phyloP scores from a whole-genome alignment of 2,888 invertebrate species.

The Acanthosepion pharaonis region DNA sequence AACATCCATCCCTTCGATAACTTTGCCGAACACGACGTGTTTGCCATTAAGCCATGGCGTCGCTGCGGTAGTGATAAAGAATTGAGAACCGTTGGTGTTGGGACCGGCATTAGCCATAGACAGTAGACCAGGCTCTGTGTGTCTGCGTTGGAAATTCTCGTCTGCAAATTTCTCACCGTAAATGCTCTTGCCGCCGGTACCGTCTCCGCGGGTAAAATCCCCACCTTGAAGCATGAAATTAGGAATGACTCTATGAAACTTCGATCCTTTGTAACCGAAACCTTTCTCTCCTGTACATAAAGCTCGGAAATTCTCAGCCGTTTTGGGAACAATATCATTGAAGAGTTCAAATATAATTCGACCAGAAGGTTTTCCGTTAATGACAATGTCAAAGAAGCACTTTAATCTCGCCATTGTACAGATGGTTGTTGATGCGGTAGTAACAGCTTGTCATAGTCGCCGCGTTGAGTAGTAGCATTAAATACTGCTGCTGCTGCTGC shows the following conservation, averaged over 20 bases:
- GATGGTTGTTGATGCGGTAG: background rate
- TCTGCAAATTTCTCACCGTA: constrained; percentile 96
- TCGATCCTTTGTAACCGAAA: constrained; percentile 74
- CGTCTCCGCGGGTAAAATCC: constrained; percentile 72
- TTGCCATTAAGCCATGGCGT: constrained; percentile 95
- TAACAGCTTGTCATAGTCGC: background rate
- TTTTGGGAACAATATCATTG: background rate
- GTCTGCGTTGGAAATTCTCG: constrained; percentile 96
- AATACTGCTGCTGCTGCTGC: background rate
- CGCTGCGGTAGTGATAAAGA: constrained; percentile 88
- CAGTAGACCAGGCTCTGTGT: constrained; percentile 89
- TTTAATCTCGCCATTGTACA: background rate
- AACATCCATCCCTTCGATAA: constrained; percentile 92
- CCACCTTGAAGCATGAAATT: constrained; percentile 75
- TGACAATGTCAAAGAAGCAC: background rate
- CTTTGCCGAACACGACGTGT: constrained; percentile 94
- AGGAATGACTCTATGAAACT: constrained; percentile 74
- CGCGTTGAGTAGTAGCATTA: background rate
- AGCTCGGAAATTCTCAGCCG: constrained; percentile 89
- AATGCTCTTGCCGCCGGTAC: constrained; percentile 90
- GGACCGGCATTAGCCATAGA: constrained; percentile 98
- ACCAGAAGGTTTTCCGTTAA: background rate
- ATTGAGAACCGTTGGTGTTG: constrained; percentile 96
- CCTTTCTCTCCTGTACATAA: constrained; percentile 86
- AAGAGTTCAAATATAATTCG: background rate